These are phyloP conservation scores for Anguilla pacifica DNA, from an alignment of 2,797 vertebrate species.

Conservation along the genomic window DNA sequence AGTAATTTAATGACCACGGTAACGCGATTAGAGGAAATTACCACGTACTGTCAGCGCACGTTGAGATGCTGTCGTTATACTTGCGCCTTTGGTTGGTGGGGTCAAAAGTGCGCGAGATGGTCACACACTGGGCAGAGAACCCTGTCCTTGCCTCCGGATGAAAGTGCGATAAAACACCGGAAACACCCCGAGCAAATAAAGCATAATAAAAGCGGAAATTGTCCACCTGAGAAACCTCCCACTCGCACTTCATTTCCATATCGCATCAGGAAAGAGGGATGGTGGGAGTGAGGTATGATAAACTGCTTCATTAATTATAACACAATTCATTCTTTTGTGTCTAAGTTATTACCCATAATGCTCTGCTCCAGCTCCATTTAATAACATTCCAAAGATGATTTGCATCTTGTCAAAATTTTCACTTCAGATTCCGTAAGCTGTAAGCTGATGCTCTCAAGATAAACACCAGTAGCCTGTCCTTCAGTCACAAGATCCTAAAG, in stretches of 20 bases:
- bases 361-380: not conserved
- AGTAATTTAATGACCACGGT: constrained; percentile 65
- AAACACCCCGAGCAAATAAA: not conserved
- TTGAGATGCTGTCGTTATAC: constrained; percentile 45
- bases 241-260: not conserved
- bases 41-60: constrained; percentile 51
- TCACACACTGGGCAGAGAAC: not conserved
- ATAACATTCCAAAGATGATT: not conserved
- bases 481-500: not conserved
- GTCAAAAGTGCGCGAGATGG: not conserved
- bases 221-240: not conserved
- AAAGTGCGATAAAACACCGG: not conserved
- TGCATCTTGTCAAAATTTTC: not conserved
- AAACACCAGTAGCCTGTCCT: not conserved
- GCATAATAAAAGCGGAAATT: not conserved
- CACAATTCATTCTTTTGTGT: not conserved
- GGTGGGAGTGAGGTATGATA: not conserved
- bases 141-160: not conserved
- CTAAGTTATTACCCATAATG: not conserved
- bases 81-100: constrained; percentile 45
- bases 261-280: not conserved
- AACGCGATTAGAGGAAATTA: constrained; percentile 62
- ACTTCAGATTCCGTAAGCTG: not conserved
- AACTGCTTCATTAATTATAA: not conserved
- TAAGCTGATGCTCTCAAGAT: not conserved